Conservation (phyloP, 2,797 vertebrate genomes). For the Columba guinea region DNA sequence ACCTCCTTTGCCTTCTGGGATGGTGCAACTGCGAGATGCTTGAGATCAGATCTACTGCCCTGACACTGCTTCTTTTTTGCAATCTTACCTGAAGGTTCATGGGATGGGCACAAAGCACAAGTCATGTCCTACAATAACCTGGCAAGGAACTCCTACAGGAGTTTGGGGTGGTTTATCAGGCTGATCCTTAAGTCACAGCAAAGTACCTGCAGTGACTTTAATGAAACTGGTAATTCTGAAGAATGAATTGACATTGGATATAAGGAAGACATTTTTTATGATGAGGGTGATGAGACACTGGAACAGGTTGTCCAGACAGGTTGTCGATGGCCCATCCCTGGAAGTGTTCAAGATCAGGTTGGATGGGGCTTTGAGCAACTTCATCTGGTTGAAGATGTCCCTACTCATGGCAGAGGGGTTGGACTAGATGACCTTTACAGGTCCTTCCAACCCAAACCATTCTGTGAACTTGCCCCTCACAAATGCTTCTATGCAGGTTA, state of each 20-base stretch:
- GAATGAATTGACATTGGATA: not conserved
- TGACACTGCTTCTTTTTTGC: not conserved
- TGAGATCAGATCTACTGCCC: not conserved
- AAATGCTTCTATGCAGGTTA: not conserved
- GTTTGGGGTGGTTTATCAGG: not conserved
- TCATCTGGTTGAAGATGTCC: too few species aligned
- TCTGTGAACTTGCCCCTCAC: not conserved
- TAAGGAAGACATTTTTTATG: too few species aligned
- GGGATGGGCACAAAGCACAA: not conserved
- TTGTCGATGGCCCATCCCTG: too few species aligned
- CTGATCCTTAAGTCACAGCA: not conserved
- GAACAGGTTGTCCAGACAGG: too few species aligned
- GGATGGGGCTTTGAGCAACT: too few species aligned
- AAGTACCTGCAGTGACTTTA: not conserved
- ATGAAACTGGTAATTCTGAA: not conserved
- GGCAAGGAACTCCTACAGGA: not conserved
- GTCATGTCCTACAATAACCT: not conserved
- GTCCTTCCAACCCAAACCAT: too few species aligned
- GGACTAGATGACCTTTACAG: too few species aligned
- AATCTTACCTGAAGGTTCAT: not conserved
- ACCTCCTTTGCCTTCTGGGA: not conserved
- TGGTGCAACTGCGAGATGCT: not conserved
- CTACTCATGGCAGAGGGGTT: too few species aligned
- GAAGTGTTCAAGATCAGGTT: too few species aligned
- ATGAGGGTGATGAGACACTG: too few species aligned